These are phyloP conservation scores for Rousettus madagascariensis DNA, from an alignment of 2,797 vertebrate species.

Conservation along the genomic window DNA sequence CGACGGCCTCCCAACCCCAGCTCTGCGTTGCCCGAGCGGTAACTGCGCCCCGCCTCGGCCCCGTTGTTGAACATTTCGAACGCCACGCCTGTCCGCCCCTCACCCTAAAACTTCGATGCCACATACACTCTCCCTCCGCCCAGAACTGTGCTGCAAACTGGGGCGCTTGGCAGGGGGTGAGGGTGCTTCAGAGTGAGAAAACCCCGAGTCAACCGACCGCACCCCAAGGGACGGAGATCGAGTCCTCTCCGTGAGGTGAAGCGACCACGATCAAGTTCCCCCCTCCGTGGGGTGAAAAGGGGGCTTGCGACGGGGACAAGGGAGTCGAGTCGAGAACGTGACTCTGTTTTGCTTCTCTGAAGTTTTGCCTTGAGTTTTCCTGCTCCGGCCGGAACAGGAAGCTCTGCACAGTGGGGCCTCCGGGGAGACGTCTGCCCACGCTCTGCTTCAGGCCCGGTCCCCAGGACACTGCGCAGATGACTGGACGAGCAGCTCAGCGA, in stretches of 20 bases:
- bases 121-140: background rate
- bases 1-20: background rate
- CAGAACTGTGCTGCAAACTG: fast-evolving
- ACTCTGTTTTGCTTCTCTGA: background rate
- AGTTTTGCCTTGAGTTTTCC: background rate
- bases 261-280: too few relatives aligned
- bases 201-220: background rate
- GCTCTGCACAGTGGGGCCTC: fast-evolving
- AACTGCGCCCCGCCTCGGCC: fast-evolving
- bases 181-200: fast-evolving
- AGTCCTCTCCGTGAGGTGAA: background rate
- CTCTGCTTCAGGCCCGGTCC: background rate
- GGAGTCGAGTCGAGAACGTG: background rate
- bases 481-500: background rate
- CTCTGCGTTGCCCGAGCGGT: background rate
- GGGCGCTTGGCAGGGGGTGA: background rate
- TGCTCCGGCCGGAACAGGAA: background rate
- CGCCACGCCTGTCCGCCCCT: too few relatives aligned
- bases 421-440: background rate
- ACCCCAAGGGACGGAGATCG: background rate
- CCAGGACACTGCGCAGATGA: fast-evolving
- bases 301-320: fast-evolving
- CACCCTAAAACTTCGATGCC: fast-evolving
- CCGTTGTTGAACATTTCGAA: background rate
- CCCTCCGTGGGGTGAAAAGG: background rate